Conservation (phyloP, 2,113 vertebrate species). For the Hydrochoerus hydrochaeris region DNA sequence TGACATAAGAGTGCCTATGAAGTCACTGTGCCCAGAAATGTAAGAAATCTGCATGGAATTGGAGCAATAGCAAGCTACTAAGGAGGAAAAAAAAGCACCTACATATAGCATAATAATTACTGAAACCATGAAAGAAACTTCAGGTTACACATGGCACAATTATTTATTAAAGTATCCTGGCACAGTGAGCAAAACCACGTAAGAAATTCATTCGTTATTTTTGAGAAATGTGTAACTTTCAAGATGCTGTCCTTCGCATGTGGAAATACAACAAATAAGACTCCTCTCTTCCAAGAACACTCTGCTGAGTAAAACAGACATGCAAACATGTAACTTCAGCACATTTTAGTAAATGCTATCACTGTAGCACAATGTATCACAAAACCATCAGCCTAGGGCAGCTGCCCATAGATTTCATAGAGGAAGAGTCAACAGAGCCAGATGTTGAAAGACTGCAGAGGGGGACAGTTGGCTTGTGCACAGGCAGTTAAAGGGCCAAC, state of each 20-base stretch:
- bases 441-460: neutral
- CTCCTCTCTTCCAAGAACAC: neutral
- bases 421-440: neutral
- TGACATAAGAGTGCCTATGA: neutral
- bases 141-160: neutral
- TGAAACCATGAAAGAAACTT: neutral
- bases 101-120: neutral
- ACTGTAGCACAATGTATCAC: too few relatives aligned
- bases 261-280: neutral
- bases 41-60: constrained; percentile 22
- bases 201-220: neutral
- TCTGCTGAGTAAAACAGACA: neutral
- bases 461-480: neutral
- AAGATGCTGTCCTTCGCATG: neutral
- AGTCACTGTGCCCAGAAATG: neutral
- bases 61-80: neutral
- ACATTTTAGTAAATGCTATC: neutral
- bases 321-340: neutral
- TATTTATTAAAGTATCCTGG: constrained; percentile 18
- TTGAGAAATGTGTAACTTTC: neutral
- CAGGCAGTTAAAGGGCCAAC: neutral
- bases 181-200: neutral
- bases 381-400: neutral
- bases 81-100: neutral
- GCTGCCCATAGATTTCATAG: neutral